Conservation (phyloP, 2,888 invertebrate species). For the Zeuzera pyrina region DNA sequence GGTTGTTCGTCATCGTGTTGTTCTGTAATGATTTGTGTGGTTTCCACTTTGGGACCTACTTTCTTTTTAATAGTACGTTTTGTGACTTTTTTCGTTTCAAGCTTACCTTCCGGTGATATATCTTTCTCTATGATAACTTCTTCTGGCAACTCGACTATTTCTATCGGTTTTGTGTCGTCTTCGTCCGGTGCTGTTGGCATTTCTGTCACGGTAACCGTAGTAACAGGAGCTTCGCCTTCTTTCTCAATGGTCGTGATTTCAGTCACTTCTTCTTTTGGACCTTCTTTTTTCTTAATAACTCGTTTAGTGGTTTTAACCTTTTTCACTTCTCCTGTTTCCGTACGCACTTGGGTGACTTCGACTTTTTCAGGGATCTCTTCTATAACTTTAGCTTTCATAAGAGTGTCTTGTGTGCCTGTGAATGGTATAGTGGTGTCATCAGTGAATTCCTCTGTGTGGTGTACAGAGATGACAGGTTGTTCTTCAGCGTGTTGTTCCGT, state of each 20-base stretch:
- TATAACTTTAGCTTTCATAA: constrained; percentile 3
- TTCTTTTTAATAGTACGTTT: constrained; percentile 23
- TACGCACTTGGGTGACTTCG: constrained; percentile 6
- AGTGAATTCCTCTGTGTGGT: constrained; percentile 31
- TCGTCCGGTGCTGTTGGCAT: constrained; percentile 1
- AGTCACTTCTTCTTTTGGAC: constrained; percentile 29
- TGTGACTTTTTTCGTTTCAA: constrained; percentile 24
- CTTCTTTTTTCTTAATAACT: constrained; percentile 12
- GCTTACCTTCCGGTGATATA: constrained; percentile 19
- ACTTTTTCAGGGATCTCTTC: constrained; percentile 10
- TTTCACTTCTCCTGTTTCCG: constrained; percentile 6
- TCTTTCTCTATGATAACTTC: constrained; percentile 29
- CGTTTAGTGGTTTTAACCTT: constrained; percentile 20
- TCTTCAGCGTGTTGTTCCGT: constrained; percentile 29
- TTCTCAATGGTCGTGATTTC: constrained; percentile 29
- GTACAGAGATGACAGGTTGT: constrained; percentile 40
- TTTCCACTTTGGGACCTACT: constrained; percentile 20
- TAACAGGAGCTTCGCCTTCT: constrained; percentile 21
- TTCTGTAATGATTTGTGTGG: constrained; percentile 28
- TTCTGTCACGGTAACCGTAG: constrained; percentile 14
- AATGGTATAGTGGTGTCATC: constrained; percentile 16
- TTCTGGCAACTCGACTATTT: constrained; percentile 12
- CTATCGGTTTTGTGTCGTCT: constrained; percentile 3
- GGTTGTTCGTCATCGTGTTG: constrained; percentile 35
- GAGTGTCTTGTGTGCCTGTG: background rate